Conservation (phyloP, 1,140 invertebrate genomes). For the Magallana ariakensis region DNA sequence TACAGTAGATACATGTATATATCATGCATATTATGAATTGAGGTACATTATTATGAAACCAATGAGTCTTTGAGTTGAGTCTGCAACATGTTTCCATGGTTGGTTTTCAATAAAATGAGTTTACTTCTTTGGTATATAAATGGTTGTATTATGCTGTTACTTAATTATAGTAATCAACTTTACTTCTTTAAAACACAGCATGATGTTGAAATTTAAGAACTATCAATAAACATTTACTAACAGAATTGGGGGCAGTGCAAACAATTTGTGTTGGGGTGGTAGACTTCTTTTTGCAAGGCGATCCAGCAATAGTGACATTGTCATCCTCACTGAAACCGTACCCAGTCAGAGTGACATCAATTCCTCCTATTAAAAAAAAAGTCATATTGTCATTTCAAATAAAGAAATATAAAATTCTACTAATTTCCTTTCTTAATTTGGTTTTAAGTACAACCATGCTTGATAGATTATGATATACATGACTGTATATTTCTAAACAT, state of each 20-base stretch:
- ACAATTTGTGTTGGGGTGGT: constrained; percentile 54
- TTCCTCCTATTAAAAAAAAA: constrained; percentile 59
- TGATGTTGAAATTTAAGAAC: not conserved
- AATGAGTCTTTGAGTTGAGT: too few relatives aligned
- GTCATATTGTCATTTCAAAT: not conserved
- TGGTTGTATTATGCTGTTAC: too few relatives aligned
- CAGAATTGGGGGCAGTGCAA: constrained; percentile 61
- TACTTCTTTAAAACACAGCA: not conserved
- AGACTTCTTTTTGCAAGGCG: constrained; percentile 49
- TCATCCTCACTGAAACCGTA: constrained; percentile 64
- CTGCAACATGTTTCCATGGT: too few relatives aligned
- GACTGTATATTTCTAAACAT: not conserved
- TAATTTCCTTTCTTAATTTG: too few relatives aligned
- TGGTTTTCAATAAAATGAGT: too few relatives aligned
- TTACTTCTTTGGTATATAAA: too few relatives aligned
- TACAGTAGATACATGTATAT: too few relatives aligned
- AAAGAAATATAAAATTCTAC: too few relatives aligned
- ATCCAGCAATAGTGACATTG: constrained; percentile 60
- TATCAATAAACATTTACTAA: constrained; percentile 38
- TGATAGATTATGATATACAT: too few relatives aligned
- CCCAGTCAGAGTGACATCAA: constrained; percentile 65
- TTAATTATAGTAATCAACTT: not conserved
- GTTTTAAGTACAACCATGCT: too few relatives aligned
- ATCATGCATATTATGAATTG: too few relatives aligned
- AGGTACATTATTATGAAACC: too few relatives aligned